These are phyloP conservation scores for Propithecus deckenii DNA, from an alignment of 2,797 vertebrate species.

Conservation along the genomic window DNA sequence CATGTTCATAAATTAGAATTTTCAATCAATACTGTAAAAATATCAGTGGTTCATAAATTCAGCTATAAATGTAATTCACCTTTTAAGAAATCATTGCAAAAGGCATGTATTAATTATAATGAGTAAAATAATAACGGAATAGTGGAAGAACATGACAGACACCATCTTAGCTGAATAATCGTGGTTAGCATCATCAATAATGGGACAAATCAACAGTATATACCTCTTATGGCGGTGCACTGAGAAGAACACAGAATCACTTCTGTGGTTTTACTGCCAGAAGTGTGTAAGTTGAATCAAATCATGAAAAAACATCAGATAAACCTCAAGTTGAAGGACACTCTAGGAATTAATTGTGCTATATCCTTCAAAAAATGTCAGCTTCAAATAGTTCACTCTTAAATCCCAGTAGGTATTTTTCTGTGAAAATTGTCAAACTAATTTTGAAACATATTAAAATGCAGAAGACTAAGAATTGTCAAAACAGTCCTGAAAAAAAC, in stretches of 20 bases:
- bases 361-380: background rate
- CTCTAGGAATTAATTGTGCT: background rate
- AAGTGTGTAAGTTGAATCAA: background rate
- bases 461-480: background rate
- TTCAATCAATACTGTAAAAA: background rate
- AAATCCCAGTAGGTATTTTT: background rate
- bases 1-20: background rate
- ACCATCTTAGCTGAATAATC: background rate
- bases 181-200: background rate
- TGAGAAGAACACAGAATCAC: background rate
- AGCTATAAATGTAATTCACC: background rate
- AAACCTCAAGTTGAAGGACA: background rate
- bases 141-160: background rate
- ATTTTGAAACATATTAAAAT: background rate
- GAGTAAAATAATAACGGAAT: background rate
- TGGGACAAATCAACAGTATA: background rate
- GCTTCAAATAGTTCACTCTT: background rate
- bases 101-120: background rate
- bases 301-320: background rate
- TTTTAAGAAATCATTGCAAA: background rate
- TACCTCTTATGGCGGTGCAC: background rate
- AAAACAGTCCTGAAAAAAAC: background rate
- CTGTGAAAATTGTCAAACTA: background rate
- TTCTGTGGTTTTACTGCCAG: background rate
- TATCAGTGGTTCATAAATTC: background rate